Conservation (phyloP, 2,113 vertebrate genomes). For the Anguilla rostrata region DNA sequence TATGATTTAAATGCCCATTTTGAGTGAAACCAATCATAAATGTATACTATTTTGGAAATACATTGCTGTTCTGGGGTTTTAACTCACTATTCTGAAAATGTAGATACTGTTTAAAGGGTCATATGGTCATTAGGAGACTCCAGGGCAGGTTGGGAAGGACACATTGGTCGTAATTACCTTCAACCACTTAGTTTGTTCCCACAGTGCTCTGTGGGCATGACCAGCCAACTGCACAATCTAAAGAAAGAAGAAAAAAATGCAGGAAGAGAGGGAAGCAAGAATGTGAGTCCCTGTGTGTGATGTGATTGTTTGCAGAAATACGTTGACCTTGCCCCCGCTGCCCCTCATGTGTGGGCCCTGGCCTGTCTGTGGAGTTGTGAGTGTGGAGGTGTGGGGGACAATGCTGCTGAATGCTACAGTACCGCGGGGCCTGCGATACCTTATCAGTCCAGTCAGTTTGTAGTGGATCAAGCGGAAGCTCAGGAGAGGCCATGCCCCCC, state of each 20-base stretch:
- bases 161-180: neutral
- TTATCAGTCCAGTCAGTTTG: constrained; percentile 2
- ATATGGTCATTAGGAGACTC: neutral
- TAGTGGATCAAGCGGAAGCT: neutral
- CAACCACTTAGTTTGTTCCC: constrained; percentile 8
- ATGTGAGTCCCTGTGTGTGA: constrained; percentile 20
- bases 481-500: neutral
- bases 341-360: neutral
- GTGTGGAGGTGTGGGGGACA: neutral
- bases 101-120: neutral
- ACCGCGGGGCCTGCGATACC: neutral
- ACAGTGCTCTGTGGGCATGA: neutral
- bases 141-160: neutral
- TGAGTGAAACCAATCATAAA: too few relatives aligned
- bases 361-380: neutral
- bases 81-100: too few relatives aligned
- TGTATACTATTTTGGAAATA: too few relatives aligned
- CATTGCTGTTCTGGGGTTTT: too few relatives aligned
- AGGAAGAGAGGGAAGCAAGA: constrained; percentile 11
- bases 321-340: constrained; percentile 2
- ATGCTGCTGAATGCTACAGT: neutral
- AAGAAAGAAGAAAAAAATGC: neutral
- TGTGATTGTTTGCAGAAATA: constrained; percentile 26
- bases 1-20: too few relatives aligned
- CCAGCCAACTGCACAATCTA: neutral